Base-by-base conservation (phyloP, 2,888 invertebrate genomes). In the Reticulitermes lucifugus region DNA sequence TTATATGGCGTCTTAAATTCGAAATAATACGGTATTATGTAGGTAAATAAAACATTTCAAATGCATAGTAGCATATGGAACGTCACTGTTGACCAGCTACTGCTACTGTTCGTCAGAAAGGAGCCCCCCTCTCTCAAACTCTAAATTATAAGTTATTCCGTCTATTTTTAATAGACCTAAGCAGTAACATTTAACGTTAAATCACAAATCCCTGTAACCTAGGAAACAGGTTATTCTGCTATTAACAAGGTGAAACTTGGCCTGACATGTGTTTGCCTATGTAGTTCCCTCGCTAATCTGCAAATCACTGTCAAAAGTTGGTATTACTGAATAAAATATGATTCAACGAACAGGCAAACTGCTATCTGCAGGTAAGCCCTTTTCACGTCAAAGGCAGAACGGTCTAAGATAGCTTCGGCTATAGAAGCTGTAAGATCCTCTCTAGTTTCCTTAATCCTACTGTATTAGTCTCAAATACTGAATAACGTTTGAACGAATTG, bases 301-400 rank as follows among this genome's bases (percentile, higher is more conserved):
- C 73, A 41, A 35, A 41, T 73, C 73, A 73, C 73, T 73, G 73
- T 35, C 73, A 73, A 5, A 73, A 10, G 73, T 73, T 41, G 70
- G 73, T 73, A 73, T 14, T 73, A 6, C 73, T 73, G 73, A 73
- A 73, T 73, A 73, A 73, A 73, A 73, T 73, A 73, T 73, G 73
- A 73, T 29, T 21, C 6, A 41, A 29, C 41, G 73, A 73, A 73
- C 41, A 73, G 41, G 73, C 73, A 5, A 41, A 12, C 21, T 29
- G 70, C 29, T 2, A 18, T 14, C 2, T 46, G 60, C 60, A 60
- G 60, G 60, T 60, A 60, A 60, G 60, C 14, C 6, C n/a, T 21
- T 1, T 35, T n/a, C 60, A 7, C 18, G 60, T 65, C n/a, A 25
- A n/a, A 25, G 10, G 65, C n/a, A 65, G 65, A 65, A 25, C 25